These are phyloP conservation scores for Poecilia gillii DNA, from an alignment of 2,797 vertebrate genomes.

Conservation along the genomic window DNA sequence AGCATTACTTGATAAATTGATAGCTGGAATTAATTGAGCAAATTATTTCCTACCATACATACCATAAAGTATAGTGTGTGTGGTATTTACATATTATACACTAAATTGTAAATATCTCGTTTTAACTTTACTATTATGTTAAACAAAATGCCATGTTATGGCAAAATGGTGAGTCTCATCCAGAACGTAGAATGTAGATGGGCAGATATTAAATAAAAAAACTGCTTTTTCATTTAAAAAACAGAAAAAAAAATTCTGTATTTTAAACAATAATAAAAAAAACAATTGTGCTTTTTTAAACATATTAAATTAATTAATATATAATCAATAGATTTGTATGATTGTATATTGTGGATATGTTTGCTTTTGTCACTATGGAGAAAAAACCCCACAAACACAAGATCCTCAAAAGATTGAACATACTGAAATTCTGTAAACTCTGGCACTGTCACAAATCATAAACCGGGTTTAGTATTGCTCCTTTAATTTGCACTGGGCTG, in stretches of 20 bases:
- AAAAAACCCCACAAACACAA: constrained; percentile 24
- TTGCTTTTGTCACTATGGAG: constrained; percentile 1
- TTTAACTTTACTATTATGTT: neutral
- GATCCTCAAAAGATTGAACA: constrained; percentile 32
- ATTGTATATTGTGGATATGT: too few species aligned
- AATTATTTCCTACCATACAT: too few species aligned
- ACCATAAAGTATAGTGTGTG: too few species aligned
- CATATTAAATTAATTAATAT: neutral
- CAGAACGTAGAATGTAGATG: neutral
- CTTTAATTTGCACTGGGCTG: constrained; percentile 38
- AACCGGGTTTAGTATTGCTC: constrained; percentile 40
- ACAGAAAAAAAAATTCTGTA: too few species aligned
- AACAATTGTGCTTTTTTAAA: constrained; percentile 1
- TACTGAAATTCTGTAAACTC: constrained; percentile 32
- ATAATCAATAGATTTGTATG: too few species aligned
- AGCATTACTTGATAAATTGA: neutral
- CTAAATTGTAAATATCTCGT: neutral
- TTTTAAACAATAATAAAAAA: too few species aligned
- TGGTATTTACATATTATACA: too few species aligned
- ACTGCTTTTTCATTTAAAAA: too few species aligned
- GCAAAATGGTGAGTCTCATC: neutral
- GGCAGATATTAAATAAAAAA: neutral
- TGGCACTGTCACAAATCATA: constrained; percentile 27
- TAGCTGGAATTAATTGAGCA: neutral
- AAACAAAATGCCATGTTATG: neutral